Percentiles rank a stretch among this genome's conserved stretches.
Conservation (phyloP, 1,140 invertebrate genomes). For the Lucilia cuprina region DNA sequence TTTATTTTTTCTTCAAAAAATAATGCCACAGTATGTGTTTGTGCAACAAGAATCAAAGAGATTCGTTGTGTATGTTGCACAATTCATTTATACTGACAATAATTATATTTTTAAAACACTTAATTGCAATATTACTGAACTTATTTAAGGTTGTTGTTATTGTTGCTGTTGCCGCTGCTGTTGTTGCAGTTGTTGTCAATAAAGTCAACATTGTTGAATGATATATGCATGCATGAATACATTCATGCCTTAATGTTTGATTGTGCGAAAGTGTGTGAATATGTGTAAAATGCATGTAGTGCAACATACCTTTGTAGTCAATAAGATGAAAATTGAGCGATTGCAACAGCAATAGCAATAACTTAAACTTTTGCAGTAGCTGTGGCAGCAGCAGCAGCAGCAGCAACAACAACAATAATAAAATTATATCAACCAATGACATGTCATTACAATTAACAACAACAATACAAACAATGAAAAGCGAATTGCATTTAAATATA, state of each 20-base stretch:
- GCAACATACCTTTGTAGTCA: conserved; percentile 22
- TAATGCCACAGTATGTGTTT: neutral
- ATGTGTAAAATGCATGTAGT: neutral
- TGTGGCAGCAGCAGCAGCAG: neutral
- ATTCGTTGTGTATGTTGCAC: conserved; percentile 3
- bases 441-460: conserved; percentile 60
- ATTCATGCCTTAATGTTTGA: neutral
- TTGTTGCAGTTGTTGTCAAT: conserved; percentile 36
- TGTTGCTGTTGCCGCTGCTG: conserved; percentile 15
- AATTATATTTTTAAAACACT: conserved; percentile 60
- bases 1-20: neutral
- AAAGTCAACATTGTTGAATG: conserved; percentile 39
- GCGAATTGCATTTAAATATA: conserved; percentile 1
- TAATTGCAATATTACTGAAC: conserved; percentile 51
- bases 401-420: neutral
- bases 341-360: neutral
- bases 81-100: conserved; percentile 45
- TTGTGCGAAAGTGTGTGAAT: neutral
- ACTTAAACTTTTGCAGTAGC: neutral
- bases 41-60: neutral
- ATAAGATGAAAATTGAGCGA: conserved; percentile 3
- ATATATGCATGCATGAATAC: neutral
- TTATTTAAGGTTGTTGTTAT: conserved; percentile 34
- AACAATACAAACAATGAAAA: neutral
- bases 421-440: conserved; percentile 57